Conservation (phyloP, 2,113 vertebrate species). For the Parotia lawesii region DNA sequence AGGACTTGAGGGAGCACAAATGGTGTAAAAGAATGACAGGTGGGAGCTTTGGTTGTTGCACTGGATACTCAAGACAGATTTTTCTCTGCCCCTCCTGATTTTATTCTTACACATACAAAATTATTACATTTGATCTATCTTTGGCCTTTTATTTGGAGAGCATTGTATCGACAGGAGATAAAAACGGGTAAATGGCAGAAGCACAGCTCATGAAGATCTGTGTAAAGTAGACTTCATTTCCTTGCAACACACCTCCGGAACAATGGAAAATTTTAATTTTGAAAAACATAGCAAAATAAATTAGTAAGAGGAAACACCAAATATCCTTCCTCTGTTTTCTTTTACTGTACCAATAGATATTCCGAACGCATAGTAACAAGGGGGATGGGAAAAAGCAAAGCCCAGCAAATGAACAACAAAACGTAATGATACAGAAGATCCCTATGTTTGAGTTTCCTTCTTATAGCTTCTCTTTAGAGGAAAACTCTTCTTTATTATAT, state of each 20-base stretch:
- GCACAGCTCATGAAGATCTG: not conserved
- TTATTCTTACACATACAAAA: not conserved
- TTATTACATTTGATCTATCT: not conserved
- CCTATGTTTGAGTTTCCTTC: not conserved
- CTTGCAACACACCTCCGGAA: not conserved
- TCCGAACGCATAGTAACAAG: not conserved
- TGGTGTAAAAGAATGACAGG: not conserved
- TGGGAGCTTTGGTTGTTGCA: not conserved
- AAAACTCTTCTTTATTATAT: not conserved
- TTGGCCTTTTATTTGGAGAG: not conserved
- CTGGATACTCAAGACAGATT: not conserved
- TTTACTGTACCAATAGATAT: not conserved
- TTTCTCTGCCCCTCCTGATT: not conserved
- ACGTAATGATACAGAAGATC: not conserved
- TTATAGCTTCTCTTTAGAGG: not conserved
- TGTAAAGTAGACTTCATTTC: not conserved
- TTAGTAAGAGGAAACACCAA: not conserved
- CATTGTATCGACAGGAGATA: not conserved
- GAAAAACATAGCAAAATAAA: not conserved
- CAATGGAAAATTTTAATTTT: not conserved
- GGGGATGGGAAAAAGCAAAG: not conserved
- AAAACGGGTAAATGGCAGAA: not conserved
- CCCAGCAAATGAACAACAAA: not conserved
- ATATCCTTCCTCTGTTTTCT: constrained; percentile 7
- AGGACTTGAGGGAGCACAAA: not conserved